Conservation (phyloP, 2,888 invertebrate species). For the Crepidodera aurea region DNA sequence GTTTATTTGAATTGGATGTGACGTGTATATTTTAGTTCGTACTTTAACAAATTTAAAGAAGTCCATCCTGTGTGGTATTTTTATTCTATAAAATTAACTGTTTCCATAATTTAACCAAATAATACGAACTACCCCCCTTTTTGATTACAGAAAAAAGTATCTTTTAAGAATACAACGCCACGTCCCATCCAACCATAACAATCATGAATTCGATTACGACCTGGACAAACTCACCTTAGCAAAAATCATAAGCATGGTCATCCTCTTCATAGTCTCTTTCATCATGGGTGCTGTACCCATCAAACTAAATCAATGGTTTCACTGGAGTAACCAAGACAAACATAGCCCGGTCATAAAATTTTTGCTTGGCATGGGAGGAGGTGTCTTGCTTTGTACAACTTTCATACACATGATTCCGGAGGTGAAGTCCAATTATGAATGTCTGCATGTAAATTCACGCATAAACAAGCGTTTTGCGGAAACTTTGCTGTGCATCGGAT, state of each 20-base stretch:
- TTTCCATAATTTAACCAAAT: too few species aligned
- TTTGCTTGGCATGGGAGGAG: conserved; percentile 79
- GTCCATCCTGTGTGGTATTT: too few species aligned
- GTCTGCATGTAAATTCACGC: conserved; percentile 65
- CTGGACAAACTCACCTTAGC: conserved; percentile 62
- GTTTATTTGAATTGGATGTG: too few species aligned
- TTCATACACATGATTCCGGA: conserved; percentile 85
- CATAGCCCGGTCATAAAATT: conserved; percentile 67
- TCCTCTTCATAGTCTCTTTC: conserved; percentile 78
- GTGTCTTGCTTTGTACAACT: conserved; percentile 81
- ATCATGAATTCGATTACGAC: conserved; percentile 20
- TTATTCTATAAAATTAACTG: too few species aligned
- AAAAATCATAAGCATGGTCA: conserved; percentile 81
- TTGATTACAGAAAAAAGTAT: background rate
- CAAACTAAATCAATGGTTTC: conserved; percentile 71
- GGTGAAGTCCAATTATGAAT: conserved; percentile 73
- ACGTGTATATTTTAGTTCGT: too few species aligned
- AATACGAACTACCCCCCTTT: too few species aligned
- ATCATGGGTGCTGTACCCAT: conserved; percentile 79
- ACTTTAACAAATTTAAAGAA: too few species aligned
- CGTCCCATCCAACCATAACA: background rate
- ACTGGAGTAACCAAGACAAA: conserved; percentile 61
- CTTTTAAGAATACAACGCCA: conserved; percentile 33
- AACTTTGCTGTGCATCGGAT: conserved; percentile 76
- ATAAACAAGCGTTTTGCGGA: conserved; percentile 73